A percentile compares a stretch with the other conserved stretches of the same genome.
Conservation (phyloP, 53 echinoderm and acorn worm species). For the Henricia sp. region DNA sequence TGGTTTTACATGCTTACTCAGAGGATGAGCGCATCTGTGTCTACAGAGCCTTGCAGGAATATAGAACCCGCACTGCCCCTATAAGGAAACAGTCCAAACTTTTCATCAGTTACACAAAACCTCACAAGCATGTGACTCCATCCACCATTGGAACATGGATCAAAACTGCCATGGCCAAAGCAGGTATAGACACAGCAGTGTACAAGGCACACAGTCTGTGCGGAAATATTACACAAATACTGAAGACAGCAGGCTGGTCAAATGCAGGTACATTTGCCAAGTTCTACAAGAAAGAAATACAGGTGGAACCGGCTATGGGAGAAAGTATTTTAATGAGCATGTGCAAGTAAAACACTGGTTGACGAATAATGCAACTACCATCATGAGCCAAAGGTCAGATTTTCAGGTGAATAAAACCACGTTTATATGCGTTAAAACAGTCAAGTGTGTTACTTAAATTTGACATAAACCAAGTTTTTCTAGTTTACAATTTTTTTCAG, state of each 20-base stretch:
- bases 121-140: conserved; percentile 25
- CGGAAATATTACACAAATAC: conserved; percentile 8
- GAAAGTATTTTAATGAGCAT: neutral
- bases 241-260: conserved; percentile 46
- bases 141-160: conserved; percentile 30
- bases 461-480: too few relatives aligned
- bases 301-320: neutral
- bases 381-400: too few relatives aligned
- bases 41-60: conserved; percentile 16
- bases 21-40: conserved; percentile 23
- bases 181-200: conserved; percentile 33
- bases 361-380: neutral
- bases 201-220: conserved; percentile 56
- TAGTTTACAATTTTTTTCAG: too few relatives aligned
- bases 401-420: too few relatives aligned
- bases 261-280: conserved; percentile 36
- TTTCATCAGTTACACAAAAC: conserved; percentile 21
- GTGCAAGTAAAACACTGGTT: neutral
- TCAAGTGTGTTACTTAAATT: neutral
- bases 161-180: conserved; percentile 8
- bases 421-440: neutral
- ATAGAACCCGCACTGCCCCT: conserved; percentile 7
- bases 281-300: conserved; percentile 13
- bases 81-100: conserved; percentile 14
- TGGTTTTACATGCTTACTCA: conserved; percentile 31